Evolutionary conservation across 2,113 vertebrate genomes (phyloP).

Genomic region (Piaya cayana): DNA sequence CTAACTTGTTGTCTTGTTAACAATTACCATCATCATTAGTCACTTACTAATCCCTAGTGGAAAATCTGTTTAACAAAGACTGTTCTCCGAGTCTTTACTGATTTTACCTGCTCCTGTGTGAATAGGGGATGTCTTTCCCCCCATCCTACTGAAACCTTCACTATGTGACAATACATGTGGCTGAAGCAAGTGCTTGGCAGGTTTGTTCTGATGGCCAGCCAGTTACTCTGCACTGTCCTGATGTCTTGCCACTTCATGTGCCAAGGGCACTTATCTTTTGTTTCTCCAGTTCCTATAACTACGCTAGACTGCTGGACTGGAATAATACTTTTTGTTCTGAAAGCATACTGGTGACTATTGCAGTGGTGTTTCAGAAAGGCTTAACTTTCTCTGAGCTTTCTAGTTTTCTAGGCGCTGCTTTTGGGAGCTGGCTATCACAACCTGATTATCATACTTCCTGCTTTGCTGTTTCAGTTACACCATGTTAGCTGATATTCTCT

Average conservation of each 20-base stretch:
- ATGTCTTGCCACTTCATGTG: not conserved
- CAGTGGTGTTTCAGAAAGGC: not conserved
- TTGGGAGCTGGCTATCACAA: not conserved
- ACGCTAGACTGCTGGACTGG: not conserved
- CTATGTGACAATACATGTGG: fast-evolving
- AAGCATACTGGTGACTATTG: not conserved
- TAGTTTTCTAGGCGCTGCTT: not conserved
- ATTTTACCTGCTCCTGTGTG: not conserved
- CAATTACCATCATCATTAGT: not conserved
- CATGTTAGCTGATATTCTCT: not conserved
- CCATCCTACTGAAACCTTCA: not conserved
- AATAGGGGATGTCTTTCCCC: not conserved
- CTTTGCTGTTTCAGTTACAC: not conserved
- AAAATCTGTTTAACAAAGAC: not conserved
- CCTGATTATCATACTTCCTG: not conserved
- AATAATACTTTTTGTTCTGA: not conserved
- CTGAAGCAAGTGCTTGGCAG: not conserved
- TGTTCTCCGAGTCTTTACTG: fast-evolving
- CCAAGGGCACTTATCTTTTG: not conserved
- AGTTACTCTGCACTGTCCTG: not conserved
- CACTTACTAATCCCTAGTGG: slow-evolving; percentile 18
- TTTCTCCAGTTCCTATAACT: not conserved
- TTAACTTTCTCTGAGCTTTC: not conserved
- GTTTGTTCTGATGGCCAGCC: not conserved
- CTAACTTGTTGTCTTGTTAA: not conserved